A percentile compares a stretch with the other conserved stretches of the same genome.
These are phyloP conservation scores for Acrocyrtus sp. DNA, from an alignment of 2,888 invertebrate genomes.

Conservation along the genomic window DNA sequence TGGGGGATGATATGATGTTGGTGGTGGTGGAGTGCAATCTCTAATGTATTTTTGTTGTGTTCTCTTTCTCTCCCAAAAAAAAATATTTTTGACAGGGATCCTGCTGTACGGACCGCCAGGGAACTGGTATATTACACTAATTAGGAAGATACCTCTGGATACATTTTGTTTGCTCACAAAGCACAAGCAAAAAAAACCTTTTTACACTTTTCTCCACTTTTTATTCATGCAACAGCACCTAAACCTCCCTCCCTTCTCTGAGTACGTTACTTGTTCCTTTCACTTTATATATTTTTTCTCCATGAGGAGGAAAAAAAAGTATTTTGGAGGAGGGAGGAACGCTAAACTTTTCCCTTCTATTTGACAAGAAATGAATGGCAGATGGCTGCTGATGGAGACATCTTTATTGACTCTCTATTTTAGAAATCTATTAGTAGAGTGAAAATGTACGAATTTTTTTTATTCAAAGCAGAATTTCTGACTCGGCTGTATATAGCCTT, in stretches of 20 bases:
- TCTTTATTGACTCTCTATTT: slow-evolving; percentile 7
- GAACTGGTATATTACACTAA: slow-evolving; percentile 74
- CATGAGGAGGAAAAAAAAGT: no score
- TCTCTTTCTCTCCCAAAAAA: no score
- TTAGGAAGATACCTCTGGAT: no score
- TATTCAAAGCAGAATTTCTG: neutral
- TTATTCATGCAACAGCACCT: neutral
- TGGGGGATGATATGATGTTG: neutral
- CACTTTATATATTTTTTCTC: no score
- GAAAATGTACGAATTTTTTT: neutral
- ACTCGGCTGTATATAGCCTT: no score
- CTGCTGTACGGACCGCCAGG: slow-evolving; percentile 75
- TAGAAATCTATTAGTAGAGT: neutral
- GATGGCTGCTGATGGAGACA: slow-evolving; percentile 25
- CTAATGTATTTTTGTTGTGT: slow-evolving; percentile 22
- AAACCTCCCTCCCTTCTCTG: neutral
- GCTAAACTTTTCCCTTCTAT: slow-evolving; percentile 8
- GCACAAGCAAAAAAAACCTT: slow-evolving; percentile 6
- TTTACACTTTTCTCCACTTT: no score
- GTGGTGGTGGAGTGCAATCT: neutral
- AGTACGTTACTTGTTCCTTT: neutral
- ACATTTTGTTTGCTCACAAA: neutral
- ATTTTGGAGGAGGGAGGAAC: no score
- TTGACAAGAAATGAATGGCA: slow-evolving; percentile 35
- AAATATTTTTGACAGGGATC: slow-evolving; percentile 67